These are phyloP conservation scores for Oligia fasciuncula DNA, from an alignment of 2,888 invertebrate genomes.

Conservation along the genomic window DNA sequence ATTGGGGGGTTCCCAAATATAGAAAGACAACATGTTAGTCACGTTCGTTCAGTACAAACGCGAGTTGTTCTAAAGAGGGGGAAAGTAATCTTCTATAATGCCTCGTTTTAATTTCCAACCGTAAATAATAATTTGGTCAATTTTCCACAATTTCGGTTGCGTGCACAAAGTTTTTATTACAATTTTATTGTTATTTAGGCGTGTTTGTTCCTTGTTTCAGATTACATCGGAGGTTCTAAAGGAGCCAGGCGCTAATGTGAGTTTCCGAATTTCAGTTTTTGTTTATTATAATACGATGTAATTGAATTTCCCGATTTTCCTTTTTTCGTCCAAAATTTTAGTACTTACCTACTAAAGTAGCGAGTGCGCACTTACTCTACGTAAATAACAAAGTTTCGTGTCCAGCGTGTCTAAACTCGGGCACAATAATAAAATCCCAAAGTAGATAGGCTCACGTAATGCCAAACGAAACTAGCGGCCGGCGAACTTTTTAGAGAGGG, in stretches of 20 bases:
- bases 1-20: constrained; percentile 60
- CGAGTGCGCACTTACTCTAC: constrained; percentile 64
- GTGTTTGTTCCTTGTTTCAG: constrained; percentile 90
- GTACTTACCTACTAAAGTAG: constrained; percentile 60
- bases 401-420: constrained; percentile 72
- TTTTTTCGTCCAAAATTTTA: constrained; percentile 21
- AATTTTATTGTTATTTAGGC: constrained; percentile 90
- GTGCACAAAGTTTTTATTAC: constrained; percentile 90
- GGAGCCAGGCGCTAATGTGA: constrained; percentile 89
- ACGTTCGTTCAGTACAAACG: constrained; percentile 72
- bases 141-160: constrained; percentile 89
- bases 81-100: constrained; percentile 86
- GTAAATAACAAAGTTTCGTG: constrained; percentile 81
- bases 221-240: constrained; percentile 89
- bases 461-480: constrained; percentile 78
- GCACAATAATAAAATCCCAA: constrained; percentile 77
- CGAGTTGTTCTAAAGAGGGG: constrained; percentile 81
- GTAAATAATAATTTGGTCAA: constrained; percentile 90
- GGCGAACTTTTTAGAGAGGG: constrained; percentile 80
- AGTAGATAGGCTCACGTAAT: constrained; percentile 80
- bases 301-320: constrained; percentile 80
- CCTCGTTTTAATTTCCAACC: constrained; percentile 87
- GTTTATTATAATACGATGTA: constrained; percentile 82
- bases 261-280: constrained; percentile 85
- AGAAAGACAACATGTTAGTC: constrained; percentile 71